A percentile compares a stretch with the other conserved stretches of the same genome.
phyloP scores from a whole-genome alignment of 2,113 vertebrate genomes.

The Boulengerochromis microlepis region DNA sequence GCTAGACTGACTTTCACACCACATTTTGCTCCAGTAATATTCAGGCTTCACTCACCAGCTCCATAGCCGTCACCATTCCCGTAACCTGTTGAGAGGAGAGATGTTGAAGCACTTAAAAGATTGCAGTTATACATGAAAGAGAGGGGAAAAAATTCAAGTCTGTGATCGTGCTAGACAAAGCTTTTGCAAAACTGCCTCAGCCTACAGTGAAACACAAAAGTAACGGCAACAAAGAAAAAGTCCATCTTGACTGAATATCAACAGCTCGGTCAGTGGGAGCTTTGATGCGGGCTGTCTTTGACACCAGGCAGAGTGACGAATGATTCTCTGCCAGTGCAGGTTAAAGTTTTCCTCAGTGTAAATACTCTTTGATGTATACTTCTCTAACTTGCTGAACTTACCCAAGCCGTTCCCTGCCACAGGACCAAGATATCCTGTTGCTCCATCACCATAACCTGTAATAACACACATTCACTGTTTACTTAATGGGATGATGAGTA shows the following conservation, averaged over 20 bases:
- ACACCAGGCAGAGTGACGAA: background rate
- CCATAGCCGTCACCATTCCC: slow-evolving; percentile 63
- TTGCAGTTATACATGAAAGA: background rate
- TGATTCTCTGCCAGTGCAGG: background rate
- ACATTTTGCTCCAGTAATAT: background rate
- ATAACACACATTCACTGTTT: background rate
- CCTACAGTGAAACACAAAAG: background rate
- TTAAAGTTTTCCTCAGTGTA: background rate
- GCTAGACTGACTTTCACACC: background rate
- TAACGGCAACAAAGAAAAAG: background rate
- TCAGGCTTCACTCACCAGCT: slow-evolving; percentile 54
- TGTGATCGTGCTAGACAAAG: background rate
- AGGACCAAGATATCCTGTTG: slow-evolving; percentile 30
- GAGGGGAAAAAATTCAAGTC: background rate
- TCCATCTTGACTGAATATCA: background rate
- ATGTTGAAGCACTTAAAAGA: background rate
- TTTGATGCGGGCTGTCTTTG: background rate
- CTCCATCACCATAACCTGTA: slow-evolving; percentile 42
- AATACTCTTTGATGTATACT: background rate
- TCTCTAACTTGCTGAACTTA: background rate
- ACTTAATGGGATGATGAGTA: background rate
- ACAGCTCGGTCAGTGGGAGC: background rate
- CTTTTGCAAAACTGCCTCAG: background rate
- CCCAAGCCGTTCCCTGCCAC: slow-evolving; percentile 33
- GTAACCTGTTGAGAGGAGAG: slow-evolving; percentile 50